Conservation (phyloP, 2,113 vertebrate species). For the Cnemophilus loriae region DNA sequence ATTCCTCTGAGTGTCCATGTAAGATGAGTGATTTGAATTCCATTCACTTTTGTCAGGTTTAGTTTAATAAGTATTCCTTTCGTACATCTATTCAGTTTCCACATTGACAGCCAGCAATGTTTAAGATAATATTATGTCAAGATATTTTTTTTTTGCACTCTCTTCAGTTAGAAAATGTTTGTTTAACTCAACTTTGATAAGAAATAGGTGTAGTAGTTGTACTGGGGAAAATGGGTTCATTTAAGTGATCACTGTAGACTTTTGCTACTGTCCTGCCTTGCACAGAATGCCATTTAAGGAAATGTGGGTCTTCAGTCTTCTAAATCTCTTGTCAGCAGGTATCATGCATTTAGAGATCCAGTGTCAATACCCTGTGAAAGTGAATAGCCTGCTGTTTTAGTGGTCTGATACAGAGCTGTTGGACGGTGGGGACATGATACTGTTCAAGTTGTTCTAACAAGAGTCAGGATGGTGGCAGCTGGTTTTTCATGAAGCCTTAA, state of each 20-base stretch:
- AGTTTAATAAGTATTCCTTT: background rate
- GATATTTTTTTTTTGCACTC: background rate
- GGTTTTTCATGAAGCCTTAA: background rate
- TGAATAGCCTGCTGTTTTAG: background rate
- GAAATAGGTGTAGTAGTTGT: rapidly evolving
- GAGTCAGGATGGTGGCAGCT: background rate
- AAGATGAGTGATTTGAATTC: background rate
- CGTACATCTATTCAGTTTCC: background rate
- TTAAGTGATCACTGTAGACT: slow-evolving; percentile 31
- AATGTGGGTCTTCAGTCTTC: background rate
- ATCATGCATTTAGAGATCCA: background rate
- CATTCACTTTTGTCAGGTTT: background rate
- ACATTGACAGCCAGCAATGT: background rate
- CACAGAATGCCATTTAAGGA: slow-evolving; percentile 21
- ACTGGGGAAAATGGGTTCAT: background rate
- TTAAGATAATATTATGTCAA: background rate
- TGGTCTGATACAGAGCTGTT: background rate
- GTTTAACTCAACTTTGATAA: background rate
- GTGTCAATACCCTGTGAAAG: background rate
- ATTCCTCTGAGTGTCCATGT: background rate
- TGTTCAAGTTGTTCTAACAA: background rate
- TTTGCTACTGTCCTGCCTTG: slow-evolving; percentile 43
- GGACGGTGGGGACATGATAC: background rate
- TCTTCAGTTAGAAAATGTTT: background rate
- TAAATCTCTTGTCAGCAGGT: slow-evolving; percentile 28